Evolutionary conservation across 2,888 invertebrate species (phyloP).

Genomic region (Crocallis elinguaria): DNA sequence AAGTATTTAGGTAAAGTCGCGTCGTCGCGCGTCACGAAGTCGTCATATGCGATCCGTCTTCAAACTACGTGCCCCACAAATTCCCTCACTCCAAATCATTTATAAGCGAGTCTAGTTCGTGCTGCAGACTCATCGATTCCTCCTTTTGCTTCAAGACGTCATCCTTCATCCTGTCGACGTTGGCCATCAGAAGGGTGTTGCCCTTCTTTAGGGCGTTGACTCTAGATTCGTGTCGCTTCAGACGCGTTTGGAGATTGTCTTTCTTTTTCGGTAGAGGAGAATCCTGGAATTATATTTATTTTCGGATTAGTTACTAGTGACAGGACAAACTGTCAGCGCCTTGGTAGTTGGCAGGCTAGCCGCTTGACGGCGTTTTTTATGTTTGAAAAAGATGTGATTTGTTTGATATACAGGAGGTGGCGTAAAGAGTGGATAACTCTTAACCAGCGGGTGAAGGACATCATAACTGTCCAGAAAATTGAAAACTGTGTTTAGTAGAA

Average conservation of each 20-base stretch:
- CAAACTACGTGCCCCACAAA: neutral
- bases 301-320: neutral
- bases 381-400: no score
- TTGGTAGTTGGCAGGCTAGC: no score
- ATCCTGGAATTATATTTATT: constrained; percentile 73
- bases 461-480: no score
- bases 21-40: no score
- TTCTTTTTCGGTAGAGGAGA: constrained; percentile 88
- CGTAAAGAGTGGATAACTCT: no score
- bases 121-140: constrained; percentile 90
- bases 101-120: constrained; percentile 93
- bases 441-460: no score
- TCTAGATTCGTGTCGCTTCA: constrained; percentile 91
- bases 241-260: constrained; percentile 85
- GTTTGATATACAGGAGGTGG: no score
- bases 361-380: no score
- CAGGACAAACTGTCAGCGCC: neutral
- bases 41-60: no score
- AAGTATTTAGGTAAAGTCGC: no score
- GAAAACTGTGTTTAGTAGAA: no score
- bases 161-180: constrained; percentile 94
- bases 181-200: constrained; percentile 93
- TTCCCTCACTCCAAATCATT: constrained; percentile 90
- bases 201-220: constrained; percentile 94
- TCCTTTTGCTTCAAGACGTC: constrained; percentile 93